Evolutionary conservation across 2,797 vertebrate genomes (phyloP), one percentile per base, ranked within the genome.

Genomic region (Ficedula albicollis): DNA sequence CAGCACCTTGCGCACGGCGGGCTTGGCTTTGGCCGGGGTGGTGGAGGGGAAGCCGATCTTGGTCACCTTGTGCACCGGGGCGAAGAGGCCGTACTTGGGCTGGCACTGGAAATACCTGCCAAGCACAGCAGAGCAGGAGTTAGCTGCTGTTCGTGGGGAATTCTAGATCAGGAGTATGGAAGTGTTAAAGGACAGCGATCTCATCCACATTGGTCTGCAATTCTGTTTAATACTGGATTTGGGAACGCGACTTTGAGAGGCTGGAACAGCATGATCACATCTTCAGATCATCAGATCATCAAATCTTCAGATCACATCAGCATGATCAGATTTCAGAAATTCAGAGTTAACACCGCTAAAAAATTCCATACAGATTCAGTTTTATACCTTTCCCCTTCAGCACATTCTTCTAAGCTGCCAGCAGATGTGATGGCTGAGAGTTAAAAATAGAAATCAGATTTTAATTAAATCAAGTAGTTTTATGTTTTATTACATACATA

Each of bases 61-160:
- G 14, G 99, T 99, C 76, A 99, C 99, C 98, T 99, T 99, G 97
- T 99, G 99, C 68, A 99, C 99, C 2, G 99, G 99, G 48, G 99
- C 99, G 87, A 99, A 99, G 38, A 99, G 97, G 64, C 99, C 99
- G 10, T 99, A 99, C 94, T 99, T 99, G 93, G 99, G 98, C 88
- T 99, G 99, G 93, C 99, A 99, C 95, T 99, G 99, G 97, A 99
- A 99, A 97, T 99, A 99, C 96, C 99, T 99, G 86, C 11, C n/a
- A 29, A 63, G 69, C 6, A 78, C 12, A 43, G 27, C 6, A 88
- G 52, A 78, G 51, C 0, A 3, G 29, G 16, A 27, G 15, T 72
- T 30, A 32, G 15, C 6, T 58, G 14, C 10, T 49, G 55, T 39
- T 55, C 17, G 3, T 4, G 29, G 23, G 34, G n/a, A 17, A 13